Evolutionary conservation across 2,113 vertebrate genomes (phyloP).

Genomic region (Charina bottae): DNA sequence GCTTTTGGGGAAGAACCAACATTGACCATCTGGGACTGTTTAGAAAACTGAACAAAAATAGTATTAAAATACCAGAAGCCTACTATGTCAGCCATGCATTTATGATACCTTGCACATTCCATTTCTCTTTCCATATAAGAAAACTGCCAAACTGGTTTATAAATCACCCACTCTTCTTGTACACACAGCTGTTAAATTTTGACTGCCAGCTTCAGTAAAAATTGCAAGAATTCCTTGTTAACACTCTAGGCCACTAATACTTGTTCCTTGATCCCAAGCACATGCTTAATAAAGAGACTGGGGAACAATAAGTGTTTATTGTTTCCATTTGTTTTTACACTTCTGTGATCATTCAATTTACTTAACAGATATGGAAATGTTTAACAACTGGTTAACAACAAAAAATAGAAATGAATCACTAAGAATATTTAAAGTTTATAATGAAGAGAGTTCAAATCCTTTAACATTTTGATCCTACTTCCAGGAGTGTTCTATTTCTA

Average conservation of each 20-base stretch:
- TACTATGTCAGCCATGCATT: conserved; percentile 55
- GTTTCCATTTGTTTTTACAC: conserved; percentile 62
- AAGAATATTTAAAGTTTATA: conserved; percentile 65
- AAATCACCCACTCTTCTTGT: conserved; percentile 62
- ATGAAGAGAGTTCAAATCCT: conserved; percentile 64
- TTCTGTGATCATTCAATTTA: conserved; percentile 60
- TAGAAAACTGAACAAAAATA: conserved; percentile 13
- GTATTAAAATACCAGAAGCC: conserved; percentile 19
- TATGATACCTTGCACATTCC: conserved; percentile 48
- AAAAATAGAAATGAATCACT: conserved; percentile 66
- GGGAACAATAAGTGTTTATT: conserved; percentile 62
- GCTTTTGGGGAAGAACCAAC: conserved; percentile 21
- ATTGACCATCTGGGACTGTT: conserved; percentile 20
- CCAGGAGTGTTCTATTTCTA: conserved; percentile 57
- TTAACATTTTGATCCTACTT: conserved; percentile 58
- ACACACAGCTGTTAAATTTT: conserved; percentile 65
- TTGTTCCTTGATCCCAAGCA: conserved; percentile 53
- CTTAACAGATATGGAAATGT: conserved; percentile 61
- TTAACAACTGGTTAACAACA: conserved; percentile 69
- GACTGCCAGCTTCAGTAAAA: conserved; percentile 48
- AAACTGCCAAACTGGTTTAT: conserved; percentile 62
- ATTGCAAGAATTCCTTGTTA: conserved; percentile 54
- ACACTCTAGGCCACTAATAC: conserved; percentile 60
- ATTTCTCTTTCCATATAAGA: conserved; percentile 45
- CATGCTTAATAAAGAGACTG: conserved; percentile 48